These are phyloP conservation scores for Choristoneura fumiferana DNA, from an alignment of 1,140 invertebrate species.

Conservation along the genomic window DNA sequence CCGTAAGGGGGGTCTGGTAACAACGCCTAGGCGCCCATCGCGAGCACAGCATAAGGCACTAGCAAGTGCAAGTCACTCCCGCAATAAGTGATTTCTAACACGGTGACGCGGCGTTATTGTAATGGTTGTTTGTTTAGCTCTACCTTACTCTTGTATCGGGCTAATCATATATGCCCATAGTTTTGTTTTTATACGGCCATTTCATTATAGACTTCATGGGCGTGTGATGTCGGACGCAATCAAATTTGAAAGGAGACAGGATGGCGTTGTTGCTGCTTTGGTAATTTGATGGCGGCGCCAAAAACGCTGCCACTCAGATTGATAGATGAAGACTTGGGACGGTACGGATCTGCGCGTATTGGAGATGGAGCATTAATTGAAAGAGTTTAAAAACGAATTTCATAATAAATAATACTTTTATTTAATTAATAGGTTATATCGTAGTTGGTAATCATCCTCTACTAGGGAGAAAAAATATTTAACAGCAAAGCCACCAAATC, in stretches of 20 bases:
- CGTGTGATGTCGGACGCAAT: slow-evolving; percentile 71
- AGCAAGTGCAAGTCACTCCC: slow-evolving; percentile 65
- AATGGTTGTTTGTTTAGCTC: slow-evolving; percentile 76
- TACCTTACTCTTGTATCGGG: slow-evolving; percentile 75
- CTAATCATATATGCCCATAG: slow-evolving; percentile 76
- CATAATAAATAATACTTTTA: no score
- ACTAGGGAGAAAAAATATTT: no score
- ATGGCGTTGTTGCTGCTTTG: slow-evolving; percentile 51
- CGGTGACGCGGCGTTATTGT: slow-evolving; percentile 67
- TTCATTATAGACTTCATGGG: slow-evolving; percentile 75
- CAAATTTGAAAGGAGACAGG: slow-evolving; percentile 74
- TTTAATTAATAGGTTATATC: no score
- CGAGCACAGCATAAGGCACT: slow-evolving; percentile 50
- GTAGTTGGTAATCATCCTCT: no score
- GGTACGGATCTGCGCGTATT: no score
- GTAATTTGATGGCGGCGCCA: slow-evolving; percentile 69
- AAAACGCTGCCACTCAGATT: slow-evolving; percentile 51
- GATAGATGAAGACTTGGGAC: slow-evolving; percentile 27
- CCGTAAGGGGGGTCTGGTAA: slow-evolving; percentile 12
- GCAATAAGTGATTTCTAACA: slow-evolving; percentile 76
- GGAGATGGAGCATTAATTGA: no score
- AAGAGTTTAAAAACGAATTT: no score
- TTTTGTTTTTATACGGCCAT: slow-evolving; percentile 75
- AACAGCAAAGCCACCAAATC: no score
- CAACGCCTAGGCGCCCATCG: slow-evolving; percentile 2